These are phyloP conservation scores for Microcebus lehilahytsara DNA, from an alignment of 2,113 vertebrate species.

Conservation along the genomic window DNA sequence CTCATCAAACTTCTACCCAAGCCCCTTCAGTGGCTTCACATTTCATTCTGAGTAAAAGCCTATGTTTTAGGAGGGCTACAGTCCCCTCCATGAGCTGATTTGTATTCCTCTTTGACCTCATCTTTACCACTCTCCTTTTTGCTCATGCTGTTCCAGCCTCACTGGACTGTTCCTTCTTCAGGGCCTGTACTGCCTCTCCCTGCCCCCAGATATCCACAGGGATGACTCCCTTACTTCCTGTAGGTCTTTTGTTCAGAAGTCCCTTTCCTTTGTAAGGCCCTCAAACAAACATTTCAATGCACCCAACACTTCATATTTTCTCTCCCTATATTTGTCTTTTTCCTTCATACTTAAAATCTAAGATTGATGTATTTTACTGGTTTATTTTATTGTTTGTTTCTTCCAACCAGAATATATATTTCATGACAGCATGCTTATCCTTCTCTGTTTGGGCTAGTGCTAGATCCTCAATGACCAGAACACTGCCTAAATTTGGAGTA, in stretches of 20 bases:
- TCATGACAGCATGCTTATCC: neutral
- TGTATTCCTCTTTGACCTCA: neutral
- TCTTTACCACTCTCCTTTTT: too few species aligned
- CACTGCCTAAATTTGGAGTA: neutral
- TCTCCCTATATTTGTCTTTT: neutral
- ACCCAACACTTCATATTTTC: neutral
- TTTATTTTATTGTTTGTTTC: neutral
- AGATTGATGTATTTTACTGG: neutral
- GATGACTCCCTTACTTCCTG: neutral
- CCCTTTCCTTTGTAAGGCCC: neutral
- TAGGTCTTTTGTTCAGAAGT: neutral
- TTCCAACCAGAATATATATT: neutral
- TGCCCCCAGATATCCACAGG: neutral
- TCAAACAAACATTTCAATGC: neutral
- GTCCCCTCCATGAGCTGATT: neutral
- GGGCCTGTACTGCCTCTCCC: neutral
- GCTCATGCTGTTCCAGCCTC: neutral
- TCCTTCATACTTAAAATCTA: neutral
- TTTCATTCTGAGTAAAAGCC: neutral
- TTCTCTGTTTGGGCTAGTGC: neutral
- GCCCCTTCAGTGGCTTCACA: neutral
- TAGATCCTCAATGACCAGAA: neutral
- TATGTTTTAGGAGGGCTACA: neutral
- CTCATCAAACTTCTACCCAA: neutral
- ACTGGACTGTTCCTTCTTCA: neutral